Evolutionary conservation across 1,140 invertebrate genomes (phyloP), one percentile per base, ranked within the genome.

Genomic region (Limonius californicus): DNA sequence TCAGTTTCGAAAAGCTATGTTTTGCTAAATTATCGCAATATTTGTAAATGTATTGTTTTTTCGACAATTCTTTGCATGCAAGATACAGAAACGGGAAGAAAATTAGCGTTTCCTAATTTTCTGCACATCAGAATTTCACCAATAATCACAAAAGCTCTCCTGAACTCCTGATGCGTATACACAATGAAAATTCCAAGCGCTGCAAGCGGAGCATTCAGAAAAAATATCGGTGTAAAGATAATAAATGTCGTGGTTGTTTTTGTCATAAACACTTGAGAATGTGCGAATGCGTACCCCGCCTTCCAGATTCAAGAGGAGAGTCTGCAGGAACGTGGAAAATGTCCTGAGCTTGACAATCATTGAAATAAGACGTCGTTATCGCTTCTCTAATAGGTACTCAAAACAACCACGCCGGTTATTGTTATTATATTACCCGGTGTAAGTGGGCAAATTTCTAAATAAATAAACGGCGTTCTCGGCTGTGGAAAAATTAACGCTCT

Each of bases 311-410:
- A 50, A 50, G 45, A 50, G 45, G 45, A 50, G 45, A 50, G 45
- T 14, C 20, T 50, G 35, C 32, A 43, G 56, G 56, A 57, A 19
- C 14, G 35, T 43, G 16, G 16, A 57, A 57, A 43, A 43, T 43
- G 35, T 43, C 27, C 56, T 57, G 56, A 57, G 32, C 56, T 57
- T 57, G 56, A 57, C 56, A 57, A 57, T 57, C 56, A 57, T 43
- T 57, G 56, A 57, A 57, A 57, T 57, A 50, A 57, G 56, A 57
- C 32, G 32, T 43, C 56, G 42, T 57, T 57, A 57, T 45, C 16
- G 19, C 32, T 11, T 43, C 18, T 43, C 15, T 57, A 57, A 57
- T 57, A 57, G 56, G 42, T 43, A 45, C 56, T 57, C 45, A 43
- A 45, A 57, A 39, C 32, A 42, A 42, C 53, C 53, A 35, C 23